Evolutionary conservation across 2,113 vertebrate species (phyloP).

Genomic region (Hippocampus zosterae): DNA sequence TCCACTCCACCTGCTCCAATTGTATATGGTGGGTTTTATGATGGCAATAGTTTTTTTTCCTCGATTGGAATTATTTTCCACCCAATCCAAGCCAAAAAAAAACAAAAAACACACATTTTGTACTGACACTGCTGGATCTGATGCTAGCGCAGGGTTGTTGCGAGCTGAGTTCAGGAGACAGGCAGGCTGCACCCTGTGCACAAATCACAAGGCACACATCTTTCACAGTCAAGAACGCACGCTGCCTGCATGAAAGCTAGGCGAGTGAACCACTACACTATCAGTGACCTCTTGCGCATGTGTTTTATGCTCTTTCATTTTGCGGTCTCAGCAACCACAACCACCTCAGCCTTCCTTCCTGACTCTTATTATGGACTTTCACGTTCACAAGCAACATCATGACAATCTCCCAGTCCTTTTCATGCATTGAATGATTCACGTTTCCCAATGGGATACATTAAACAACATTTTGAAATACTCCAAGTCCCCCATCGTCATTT

Average conservation of each 20-base stretch:
- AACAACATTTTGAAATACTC: neutral
- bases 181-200: too few relatives aligned
- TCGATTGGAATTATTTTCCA: too few relatives aligned
- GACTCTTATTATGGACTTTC: slow-evolving; percentile 68
- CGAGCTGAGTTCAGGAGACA: too few relatives aligned
- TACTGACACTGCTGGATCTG: too few relatives aligned
- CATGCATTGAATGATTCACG: neutral
- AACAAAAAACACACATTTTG: too few relatives aligned
- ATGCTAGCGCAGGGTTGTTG: too few relatives aligned
- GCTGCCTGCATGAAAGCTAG: neutral
- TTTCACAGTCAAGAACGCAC: neutral
- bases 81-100: too few relatives aligned
- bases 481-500: neutral
- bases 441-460: neutral
- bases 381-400: slow-evolving; percentile 20
- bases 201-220: too few relatives aligned
- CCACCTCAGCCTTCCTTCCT: slow-evolving; percentile 59
- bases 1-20: too few relatives aligned
- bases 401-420: neutral
- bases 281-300: slow-evolving; percentile 38
- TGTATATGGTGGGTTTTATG: too few relatives aligned
- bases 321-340: slow-evolving; percentile 51
- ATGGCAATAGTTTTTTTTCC: too few relatives aligned
- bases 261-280: neutral
- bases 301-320: slow-evolving; percentile 71